phyloP scores from a whole-genome alignment of 2,797 vertebrate species.

The Diglossa cyanea region DNA sequence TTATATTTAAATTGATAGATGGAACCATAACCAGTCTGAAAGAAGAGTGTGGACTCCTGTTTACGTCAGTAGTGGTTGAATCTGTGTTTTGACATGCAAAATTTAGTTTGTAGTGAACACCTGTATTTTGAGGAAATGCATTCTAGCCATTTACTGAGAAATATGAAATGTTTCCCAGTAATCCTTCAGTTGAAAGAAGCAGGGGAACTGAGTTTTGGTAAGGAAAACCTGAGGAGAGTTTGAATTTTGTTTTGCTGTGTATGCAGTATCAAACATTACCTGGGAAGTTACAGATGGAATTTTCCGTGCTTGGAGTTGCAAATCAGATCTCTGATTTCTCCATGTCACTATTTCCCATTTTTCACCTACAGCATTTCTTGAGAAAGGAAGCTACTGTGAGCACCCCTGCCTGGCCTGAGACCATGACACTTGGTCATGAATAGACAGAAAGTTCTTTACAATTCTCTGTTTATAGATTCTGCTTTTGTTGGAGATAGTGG shows the following conservation, averaged over 20 bases:
- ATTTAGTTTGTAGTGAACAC: not conserved
- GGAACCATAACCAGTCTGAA: not conserved
- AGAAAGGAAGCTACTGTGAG: not conserved
- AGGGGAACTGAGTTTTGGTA: not conserved
- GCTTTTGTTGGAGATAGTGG: not conserved
- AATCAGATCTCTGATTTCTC: not conserved
- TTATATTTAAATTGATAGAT: not conserved
- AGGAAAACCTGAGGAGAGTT: not conserved
- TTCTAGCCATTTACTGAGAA: not conserved
- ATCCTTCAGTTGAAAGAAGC: not conserved
- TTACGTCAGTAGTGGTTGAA: not conserved
- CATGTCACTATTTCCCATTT: not conserved
- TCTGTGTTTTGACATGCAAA: not conserved
- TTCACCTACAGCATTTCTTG: not conserved
- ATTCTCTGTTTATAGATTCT: not conserved
- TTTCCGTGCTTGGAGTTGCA: not conserved
- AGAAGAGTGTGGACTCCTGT: not conserved
- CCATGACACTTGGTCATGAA: not conserved
- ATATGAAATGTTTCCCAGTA: not conserved
- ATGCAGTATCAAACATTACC: fast-evolving
- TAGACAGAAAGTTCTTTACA: not conserved
- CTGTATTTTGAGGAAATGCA: not conserved
- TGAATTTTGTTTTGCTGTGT: not conserved
- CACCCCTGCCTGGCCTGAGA: not conserved
- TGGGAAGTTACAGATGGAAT: not conserved